A percentile compares a stretch with the other conserved stretches of the same genome.
Evolutionary conservation across 1,140 invertebrate genomes (phyloP).

Genomic region (Notospermus geniculatus): DNA sequence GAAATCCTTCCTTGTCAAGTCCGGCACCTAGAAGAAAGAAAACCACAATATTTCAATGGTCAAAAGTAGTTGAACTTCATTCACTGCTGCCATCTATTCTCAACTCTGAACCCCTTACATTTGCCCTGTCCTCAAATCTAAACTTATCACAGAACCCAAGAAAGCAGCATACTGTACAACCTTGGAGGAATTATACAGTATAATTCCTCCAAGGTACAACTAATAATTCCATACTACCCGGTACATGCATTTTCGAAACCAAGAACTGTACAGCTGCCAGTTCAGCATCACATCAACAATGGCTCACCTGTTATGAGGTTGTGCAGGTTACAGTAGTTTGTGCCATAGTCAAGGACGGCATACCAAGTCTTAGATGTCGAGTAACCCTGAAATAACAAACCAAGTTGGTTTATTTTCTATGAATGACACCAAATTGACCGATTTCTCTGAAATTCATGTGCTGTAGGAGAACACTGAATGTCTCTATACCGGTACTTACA

Average conservation of each 20-base stretch:
- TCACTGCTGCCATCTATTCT: not conserved
- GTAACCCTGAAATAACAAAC: conserved; percentile 43
- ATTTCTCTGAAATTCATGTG: not conserved
- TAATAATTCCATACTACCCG: not conserved
- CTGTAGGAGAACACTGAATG: not conserved
- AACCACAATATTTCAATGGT: not conserved
- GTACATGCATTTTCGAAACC: not conserved
- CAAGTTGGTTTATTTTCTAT: not conserved
- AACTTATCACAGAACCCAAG: not conserved
- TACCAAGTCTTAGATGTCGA: conserved; percentile 57
- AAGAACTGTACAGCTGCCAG: not conserved
- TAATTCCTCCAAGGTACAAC: too few relatives aligned
- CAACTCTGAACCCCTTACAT: not conserved
- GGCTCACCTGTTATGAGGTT: conserved; percentile 55
- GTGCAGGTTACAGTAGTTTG: conserved; percentile 61
- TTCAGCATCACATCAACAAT: not conserved
- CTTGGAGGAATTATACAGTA: too few relatives aligned
- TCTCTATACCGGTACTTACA: conserved; percentile 34
- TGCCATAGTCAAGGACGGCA: conserved; percentile 58
- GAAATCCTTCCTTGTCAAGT: conserved; percentile 49
- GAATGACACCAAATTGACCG: not conserved
- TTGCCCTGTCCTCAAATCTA: not conserved
- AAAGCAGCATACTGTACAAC: not conserved
- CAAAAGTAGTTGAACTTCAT: not conserved
- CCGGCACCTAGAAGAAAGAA: conserved; percentile 40